Evolutionary conservation across 2,113 vertebrate species (phyloP).

Genomic region (Sialia sialis): DNA sequence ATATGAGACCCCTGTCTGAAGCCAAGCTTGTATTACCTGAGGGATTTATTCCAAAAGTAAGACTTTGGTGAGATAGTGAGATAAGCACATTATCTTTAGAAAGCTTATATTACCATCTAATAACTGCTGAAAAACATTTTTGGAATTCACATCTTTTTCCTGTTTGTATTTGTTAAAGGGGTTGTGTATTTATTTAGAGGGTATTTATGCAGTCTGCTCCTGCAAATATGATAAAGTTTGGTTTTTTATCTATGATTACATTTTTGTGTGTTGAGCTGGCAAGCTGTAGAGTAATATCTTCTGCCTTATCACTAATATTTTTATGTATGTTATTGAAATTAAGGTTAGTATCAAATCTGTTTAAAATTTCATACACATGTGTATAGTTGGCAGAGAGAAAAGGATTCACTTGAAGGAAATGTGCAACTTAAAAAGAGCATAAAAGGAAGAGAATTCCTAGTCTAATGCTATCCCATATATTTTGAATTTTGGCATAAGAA

Average conservation of each 20-base stretch:
- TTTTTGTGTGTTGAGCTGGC: not conserved
- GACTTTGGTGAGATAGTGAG: not conserved
- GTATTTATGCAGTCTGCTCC: not conserved
- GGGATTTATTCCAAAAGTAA: not conserved
- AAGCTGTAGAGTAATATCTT: not conserved
- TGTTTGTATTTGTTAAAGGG: not conserved
- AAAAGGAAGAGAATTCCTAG: not conserved
- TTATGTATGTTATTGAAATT: not conserved
- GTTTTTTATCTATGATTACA: not conserved
- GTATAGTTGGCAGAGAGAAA: not conserved
- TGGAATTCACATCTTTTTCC: not conserved
- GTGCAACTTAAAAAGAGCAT: not conserved
- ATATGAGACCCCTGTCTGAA: not conserved
- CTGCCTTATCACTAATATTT: not conserved
- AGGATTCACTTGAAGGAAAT: not conserved
- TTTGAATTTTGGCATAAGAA: not conserved
- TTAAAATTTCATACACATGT: not conserved
- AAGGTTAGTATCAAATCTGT: not conserved
- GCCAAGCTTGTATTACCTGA: not conserved
- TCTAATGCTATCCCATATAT: not conserved
- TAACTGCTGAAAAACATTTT: not conserved
- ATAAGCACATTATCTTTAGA: not conserved
- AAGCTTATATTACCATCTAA: not conserved
- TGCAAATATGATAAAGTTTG: not conserved
- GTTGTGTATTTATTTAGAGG: not conserved